Conservation (phyloP, 1,140 invertebrate genomes). For the Magallana gigas region DNA sequence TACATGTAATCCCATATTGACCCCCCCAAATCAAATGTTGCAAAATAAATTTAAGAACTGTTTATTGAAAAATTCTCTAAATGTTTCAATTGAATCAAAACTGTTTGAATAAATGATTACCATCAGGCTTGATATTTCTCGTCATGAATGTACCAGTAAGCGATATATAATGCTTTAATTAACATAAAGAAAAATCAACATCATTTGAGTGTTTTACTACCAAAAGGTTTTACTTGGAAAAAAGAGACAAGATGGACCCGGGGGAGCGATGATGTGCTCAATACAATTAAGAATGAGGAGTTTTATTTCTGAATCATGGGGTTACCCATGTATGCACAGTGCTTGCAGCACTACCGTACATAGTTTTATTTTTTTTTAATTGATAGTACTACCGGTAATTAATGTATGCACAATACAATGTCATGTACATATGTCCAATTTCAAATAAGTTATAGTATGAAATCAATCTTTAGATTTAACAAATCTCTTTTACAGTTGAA, state of each 20-base stretch:
- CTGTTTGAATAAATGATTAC: background rate
- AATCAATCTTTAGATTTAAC: constrained; percentile 1
- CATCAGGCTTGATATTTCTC: background rate
- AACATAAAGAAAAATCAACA: background rate
- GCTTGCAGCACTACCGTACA: background rate
- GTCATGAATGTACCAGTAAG: background rate
- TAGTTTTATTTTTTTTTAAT: background rate
- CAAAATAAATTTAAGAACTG: too few relatives aligned
- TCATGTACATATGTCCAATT: background rate
- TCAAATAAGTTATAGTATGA: background rate
- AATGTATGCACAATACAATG: background rate
- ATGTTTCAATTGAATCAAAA: background rate
- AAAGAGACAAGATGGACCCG: background rate
- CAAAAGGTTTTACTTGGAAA: background rate
- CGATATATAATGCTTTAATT: background rate
- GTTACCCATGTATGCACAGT: background rate
- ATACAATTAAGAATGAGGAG: background rate
- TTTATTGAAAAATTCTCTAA: too few relatives aligned
- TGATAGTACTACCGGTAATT: background rate
- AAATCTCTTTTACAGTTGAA: background rate
- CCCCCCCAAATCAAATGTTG: too few relatives aligned
- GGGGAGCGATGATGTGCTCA: background rate
- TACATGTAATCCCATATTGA: too few relatives aligned
- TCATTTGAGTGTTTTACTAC: constrained; percentile 6
- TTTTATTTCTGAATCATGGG: background rate